These are phyloP conservation scores for Atractosteus spatula DNA, from an alignment of 2,113 vertebrate genomes.

Conservation along the genomic window DNA sequence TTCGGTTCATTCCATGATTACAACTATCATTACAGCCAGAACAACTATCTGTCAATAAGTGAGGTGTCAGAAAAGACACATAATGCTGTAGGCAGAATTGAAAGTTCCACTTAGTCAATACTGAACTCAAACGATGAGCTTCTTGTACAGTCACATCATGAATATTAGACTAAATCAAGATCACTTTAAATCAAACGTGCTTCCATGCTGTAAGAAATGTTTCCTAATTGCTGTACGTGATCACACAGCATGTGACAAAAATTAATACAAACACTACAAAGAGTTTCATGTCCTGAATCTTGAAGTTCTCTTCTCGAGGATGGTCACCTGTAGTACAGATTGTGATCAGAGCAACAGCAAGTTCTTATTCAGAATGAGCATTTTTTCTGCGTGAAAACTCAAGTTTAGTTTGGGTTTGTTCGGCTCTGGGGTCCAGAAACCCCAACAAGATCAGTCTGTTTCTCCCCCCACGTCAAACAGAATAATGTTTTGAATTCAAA, in stretches of 20 bases:
- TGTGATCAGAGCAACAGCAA: no score
- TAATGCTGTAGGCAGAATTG: neutral
- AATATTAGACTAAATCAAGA: slow-evolving; percentile 14
- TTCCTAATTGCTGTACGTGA: neutral
- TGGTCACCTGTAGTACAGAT: no score
- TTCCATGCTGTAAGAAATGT: slow-evolving; percentile 4
- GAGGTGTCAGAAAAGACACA: neutral
- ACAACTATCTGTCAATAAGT: neutral
- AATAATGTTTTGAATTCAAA: no score
- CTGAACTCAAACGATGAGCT: neutral
- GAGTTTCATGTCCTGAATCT: no score
- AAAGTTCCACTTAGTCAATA: slow-evolving; percentile 5
- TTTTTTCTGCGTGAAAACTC: no score
- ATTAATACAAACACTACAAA: neutral
- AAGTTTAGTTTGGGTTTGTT: no score
- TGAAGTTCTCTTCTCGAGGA: no score
- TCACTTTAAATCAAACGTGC: slow-evolving; percentile 12
- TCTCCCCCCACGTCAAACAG: no score
- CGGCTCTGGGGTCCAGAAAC: no score
- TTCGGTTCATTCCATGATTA: neutral
- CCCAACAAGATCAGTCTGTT: no score
- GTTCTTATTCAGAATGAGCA: no score
- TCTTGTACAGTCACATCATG: slow-evolving; percentile 4
- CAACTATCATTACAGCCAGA: neutral
- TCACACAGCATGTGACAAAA: slow-evolving; percentile 3